Conservation (phyloP, 2,113 vertebrate genomes). For the Anser cygnoides region DNA sequence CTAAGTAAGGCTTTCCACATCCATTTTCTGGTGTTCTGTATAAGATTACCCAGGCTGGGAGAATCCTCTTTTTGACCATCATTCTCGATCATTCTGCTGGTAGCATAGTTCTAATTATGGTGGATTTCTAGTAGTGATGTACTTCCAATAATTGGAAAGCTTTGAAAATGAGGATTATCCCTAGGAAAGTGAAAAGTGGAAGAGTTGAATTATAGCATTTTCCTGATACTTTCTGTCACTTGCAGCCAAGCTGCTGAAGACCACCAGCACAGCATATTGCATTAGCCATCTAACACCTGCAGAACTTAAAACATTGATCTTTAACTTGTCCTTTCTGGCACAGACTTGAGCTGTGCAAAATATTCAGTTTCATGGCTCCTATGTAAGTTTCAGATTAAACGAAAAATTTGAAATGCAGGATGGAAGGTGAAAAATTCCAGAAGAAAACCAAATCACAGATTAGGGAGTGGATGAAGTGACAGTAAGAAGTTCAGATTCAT, state of each 20-base stretch:
- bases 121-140: not conserved
- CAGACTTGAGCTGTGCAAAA: not conserved
- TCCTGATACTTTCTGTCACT: not conserved
- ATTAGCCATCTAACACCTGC: not conserved
- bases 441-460: not conserved
- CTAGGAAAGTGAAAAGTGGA: not conserved
- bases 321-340: not conserved
- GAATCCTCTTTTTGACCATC: not conserved
- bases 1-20: not conserved
- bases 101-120: not conserved
- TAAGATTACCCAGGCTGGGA: not conserved
- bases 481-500: not conserved
- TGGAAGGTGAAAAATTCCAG: not conserved
- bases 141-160: not conserved
- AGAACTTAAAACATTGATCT: not conserved
- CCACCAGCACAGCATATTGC: not conserved
- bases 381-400: not conserved
- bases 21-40: not conserved
- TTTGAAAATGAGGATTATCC: not conserved
- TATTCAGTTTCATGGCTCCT: rapidly evolving
- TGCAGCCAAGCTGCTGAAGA: not conserved
- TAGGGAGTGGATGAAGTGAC: not conserved
- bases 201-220: not conserved
- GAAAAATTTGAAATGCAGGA: not conserved
- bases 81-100: not conserved